Conservation (phyloP, 2,888 invertebrate genomes). For the Seira sanloemensis region DNA sequence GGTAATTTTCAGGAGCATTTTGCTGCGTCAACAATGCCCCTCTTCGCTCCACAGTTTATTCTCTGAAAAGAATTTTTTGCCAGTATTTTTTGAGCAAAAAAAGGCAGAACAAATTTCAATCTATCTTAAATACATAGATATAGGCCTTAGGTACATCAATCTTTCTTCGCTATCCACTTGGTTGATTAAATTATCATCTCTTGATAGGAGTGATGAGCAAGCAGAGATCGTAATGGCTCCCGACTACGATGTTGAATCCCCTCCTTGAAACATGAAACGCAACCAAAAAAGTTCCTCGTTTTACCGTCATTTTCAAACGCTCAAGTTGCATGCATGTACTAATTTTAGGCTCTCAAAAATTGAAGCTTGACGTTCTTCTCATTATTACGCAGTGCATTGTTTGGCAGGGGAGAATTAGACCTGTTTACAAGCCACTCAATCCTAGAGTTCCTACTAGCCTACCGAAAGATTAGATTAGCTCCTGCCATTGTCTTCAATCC, state of each 20-base stretch:
- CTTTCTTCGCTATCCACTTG: not conserved
- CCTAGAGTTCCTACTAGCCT: too few relatives aligned
- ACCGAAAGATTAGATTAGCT: too few relatives aligned
- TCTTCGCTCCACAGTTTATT: too few relatives aligned
- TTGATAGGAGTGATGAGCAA: not conserved
- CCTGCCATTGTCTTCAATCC: too few relatives aligned
- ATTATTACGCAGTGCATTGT: too few relatives aligned
- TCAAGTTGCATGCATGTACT: not conserved
- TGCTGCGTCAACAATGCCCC: too few relatives aligned
- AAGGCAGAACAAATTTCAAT: not conserved
- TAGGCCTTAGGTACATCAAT: not conserved
- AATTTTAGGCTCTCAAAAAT: too few relatives aligned
- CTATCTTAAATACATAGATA: not conserved
- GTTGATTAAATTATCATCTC: slow-evolving; percentile 16
- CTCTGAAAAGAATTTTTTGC: not conserved
- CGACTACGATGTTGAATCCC: too few relatives aligned
- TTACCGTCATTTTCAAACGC: not conserved
- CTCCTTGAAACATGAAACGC: not conserved
- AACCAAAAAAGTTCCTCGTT: not conserved
- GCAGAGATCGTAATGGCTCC: not conserved
- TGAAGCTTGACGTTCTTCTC: too few relatives aligned
- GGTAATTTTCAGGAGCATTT: too few relatives aligned
- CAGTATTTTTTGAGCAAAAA: not conserved
- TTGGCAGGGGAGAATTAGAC: too few relatives aligned
- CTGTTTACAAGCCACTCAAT: too few relatives aligned